These are phyloP conservation scores for Coturnix japonica DNA, from an alignment of 2,113 vertebrate species.

Conservation along the genomic window DNA sequence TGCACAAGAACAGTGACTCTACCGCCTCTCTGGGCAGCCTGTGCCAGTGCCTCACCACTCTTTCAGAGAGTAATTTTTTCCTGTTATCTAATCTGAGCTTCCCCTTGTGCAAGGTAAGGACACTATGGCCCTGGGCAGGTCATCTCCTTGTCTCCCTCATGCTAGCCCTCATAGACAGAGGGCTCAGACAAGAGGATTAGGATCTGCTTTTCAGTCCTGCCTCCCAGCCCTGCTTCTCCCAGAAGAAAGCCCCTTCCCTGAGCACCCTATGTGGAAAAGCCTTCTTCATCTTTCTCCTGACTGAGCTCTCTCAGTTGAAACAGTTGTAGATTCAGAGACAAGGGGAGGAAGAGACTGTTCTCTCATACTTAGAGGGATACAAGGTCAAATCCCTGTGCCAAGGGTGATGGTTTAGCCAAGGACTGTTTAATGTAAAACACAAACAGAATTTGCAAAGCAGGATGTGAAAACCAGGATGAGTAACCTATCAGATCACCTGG, in stretches of 20 bases:
- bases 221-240: neutral
- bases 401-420: neutral
- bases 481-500: slow-evolving; percentile 35
- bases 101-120: no score
- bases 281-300: neutral
- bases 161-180: neutral
- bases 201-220: neutral
- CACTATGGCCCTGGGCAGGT: neutral
- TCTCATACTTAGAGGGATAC: neutral
- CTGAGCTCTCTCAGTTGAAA: neutral
- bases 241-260: neutral
- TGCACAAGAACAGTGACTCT: no score
- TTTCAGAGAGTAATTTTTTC: no score
- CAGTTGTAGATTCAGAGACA: neutral
- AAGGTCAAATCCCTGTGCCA: neutral
- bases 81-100: no score
- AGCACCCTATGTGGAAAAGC: neutral
- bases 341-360: neutral
- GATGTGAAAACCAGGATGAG: slow-evolving; percentile 12
- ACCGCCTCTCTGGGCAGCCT: no score
- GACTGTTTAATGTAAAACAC: slow-evolving; percentile 7
- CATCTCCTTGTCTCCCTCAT: fast-evolving
- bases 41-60: no score
- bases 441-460: slow-evolving; percentile 12
- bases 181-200: neutral